Evolutionary conservation across 2,888 invertebrate species (phyloP), one percentile per base, ranked within the genome.

Genomic region (Ormyrus labotus): DNA sequence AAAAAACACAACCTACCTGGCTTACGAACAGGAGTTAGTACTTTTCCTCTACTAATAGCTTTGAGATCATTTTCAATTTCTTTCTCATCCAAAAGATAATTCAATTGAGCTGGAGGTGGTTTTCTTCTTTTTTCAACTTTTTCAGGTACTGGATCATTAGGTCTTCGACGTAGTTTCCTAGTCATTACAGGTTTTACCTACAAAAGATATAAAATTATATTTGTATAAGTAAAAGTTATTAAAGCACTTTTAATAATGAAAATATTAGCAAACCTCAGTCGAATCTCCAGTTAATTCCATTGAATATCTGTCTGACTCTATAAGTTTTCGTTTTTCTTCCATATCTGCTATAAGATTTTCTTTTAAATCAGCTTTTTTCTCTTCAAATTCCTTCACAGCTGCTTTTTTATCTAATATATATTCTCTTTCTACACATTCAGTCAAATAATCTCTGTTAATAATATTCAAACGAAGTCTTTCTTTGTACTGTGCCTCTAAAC

Each of bases 101-200:
- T 96, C n/a, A 98, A 93, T 87, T 96, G 96, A 50, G 97, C 96
- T 64, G 95, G 94, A 2, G 96, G 95, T 5, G 96, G 95, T 88
- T 97, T 96, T 75, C 98, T 92, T 2, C 98, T 94, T 91, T 98
- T 98, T 80, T 95, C 94, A 87, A 96, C 94, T 7, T 96, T 96
- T 81, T 95, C 94, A 5, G 98, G 98, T 61, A 96, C 93, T 0
- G 98, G 98, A 90, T 98, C 98, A 90, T 99, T 98, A 0, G 98
- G 98, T 47, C 99, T 93, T 81, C 98, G 93, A 5, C 99, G 92
- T 48, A 99, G 92, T 91, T 98, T 99, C 48, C 99, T 93, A 51
- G 98, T 99, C 92, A 98, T 96, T n/a, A 96, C 96, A 10, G 98
- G 97, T 88, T 98, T 98, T n/a, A 96, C 94, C 93, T 95, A 90